Conservation (phyloP, 2,797 vertebrate species). For the Spondyliosoma cantharus region DNA sequence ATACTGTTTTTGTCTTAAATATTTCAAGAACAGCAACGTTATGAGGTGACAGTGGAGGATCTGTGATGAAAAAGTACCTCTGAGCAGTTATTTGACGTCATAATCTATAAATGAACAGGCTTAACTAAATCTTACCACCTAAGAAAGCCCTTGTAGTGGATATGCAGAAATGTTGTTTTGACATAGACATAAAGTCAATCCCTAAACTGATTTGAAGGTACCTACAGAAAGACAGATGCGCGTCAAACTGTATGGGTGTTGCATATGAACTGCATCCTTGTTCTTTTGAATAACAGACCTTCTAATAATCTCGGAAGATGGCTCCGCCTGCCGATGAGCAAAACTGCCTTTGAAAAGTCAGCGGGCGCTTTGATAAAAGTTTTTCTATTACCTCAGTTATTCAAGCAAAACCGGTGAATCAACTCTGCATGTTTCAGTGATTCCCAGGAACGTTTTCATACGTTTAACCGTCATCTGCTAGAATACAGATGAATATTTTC, state of each 20-base stretch:
- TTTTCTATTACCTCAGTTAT: conserved; percentile 77
- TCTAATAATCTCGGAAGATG: conserved; percentile 57
- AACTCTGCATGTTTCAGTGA: conserved; percentile 70
- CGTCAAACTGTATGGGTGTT: conserved; percentile 30
- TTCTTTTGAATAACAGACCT: conserved; percentile 51
- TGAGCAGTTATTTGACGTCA: background rate
- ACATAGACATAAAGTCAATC: conserved; percentile 7
- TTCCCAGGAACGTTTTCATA: conserved; percentile 56
- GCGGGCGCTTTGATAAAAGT: conserved; percentile 69
- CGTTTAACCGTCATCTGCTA: conserved; percentile 52
- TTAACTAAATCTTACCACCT: background rate
- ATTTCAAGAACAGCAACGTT: too few species aligned
- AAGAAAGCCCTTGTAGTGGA: background rate
- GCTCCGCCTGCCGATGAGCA: conserved; percentile 63
- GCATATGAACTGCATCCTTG: conserved; percentile 48
- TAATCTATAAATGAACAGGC: background rate
- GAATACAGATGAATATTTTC: conserved; percentile 58
- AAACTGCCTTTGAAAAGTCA: conserved; percentile 57
- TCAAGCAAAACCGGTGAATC: conserved; percentile 72
- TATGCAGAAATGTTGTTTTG: conserved; percentile 4
- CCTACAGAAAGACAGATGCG: conserved; percentile 20
- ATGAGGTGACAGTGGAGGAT: background rate
- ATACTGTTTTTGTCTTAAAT: too few species aligned
- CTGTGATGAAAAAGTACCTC: background rate
- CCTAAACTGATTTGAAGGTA: background rate